Evolutionary conservation across 2,113 vertebrate species (phyloP).

Genomic region (Myiozetetes cayanensis): DNA sequence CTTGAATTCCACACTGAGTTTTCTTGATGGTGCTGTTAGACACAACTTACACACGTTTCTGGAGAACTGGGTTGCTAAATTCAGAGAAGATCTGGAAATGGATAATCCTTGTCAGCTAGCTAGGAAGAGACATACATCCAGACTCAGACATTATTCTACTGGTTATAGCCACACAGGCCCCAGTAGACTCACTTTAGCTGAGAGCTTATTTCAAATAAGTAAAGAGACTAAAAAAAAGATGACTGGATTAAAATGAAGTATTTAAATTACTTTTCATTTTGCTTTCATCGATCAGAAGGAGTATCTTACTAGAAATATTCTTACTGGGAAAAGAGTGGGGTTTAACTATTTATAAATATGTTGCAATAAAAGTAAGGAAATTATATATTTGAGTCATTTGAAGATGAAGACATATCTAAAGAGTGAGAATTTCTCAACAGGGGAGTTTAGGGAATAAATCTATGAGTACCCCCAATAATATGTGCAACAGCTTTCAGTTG

Average conservation of each 20-base stretch:
- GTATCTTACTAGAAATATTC: not conserved
- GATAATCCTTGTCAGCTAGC: not conserved
- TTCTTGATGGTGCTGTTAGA: not conserved
- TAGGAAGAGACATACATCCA: not conserved
- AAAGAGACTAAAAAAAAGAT: not conserved
- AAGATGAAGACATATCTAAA: not conserved
- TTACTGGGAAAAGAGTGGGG: not conserved
- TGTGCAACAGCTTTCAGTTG: not conserved
- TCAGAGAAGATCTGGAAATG: not conserved
- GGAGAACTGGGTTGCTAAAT: not conserved
- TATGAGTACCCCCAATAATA: not conserved
- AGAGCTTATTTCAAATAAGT: not conserved
- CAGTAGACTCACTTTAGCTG: not conserved
- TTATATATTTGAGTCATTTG: not conserved
- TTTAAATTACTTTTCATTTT: conserved; percentile 25
- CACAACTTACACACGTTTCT: not conserved
- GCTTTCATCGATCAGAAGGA: not conserved
- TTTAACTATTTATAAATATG: not conserved
- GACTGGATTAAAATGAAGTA: not conserved
- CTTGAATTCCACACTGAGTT: not conserved
- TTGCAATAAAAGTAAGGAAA: conserved; percentile 19
- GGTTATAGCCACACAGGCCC: not conserved
- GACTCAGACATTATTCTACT: not conserved
- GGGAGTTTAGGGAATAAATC: not conserved
- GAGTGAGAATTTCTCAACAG: not conserved